Evolutionary conservation across 2,797 vertebrate genomes (phyloP), one percentile per base, ranked within the genome.

Genomic region (Gallirallus australis): DNA sequence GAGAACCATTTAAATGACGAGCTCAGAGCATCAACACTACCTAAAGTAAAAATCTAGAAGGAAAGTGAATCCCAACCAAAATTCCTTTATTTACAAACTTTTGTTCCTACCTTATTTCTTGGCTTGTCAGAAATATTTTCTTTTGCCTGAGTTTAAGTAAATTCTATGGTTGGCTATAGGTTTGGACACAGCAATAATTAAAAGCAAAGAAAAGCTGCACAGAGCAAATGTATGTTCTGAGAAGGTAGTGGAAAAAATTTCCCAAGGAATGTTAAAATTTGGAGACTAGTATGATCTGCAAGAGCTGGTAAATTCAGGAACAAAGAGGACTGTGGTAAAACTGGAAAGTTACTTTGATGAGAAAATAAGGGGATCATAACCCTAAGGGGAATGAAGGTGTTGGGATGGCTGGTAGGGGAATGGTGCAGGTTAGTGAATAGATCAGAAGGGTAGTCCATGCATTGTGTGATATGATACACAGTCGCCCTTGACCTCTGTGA

Each of bases 101-200:
- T 59, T 60, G 9, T 18, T 13, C 59, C 35, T 33, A 53, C 31
- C 21, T 35, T 42, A 24, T 60, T 54, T 60, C 19, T 71, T 91
- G 30, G 5, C 21, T 79, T 69, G 4, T 48, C 50, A 23, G 11
- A 72, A 89, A 28, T 23, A 50, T 16, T 61, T 61, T 37, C 0
- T 60, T 45, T 87, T 37, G 7, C 10, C 15, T 1, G 15, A 52
- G 9, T 35, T 90, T 50, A 8, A 61, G 12, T 56, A 21, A 48
- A 54, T 86, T 83, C 17, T 77, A 2, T 21, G 10, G 2, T 4
- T 14, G 2, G 16, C 12, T 90, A 2, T 37, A 61, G 2, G 0
- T 53, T 56, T 60, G 17, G 6, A 10, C 57, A 7, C 40, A 89
- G 25, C 63, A 84, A 52, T 23, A 71, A 30, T 45, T 31, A 13